phyloP scores from a whole-genome alignment of 2,888 invertebrate genomes.

The Pollenia angustigena region DNA sequence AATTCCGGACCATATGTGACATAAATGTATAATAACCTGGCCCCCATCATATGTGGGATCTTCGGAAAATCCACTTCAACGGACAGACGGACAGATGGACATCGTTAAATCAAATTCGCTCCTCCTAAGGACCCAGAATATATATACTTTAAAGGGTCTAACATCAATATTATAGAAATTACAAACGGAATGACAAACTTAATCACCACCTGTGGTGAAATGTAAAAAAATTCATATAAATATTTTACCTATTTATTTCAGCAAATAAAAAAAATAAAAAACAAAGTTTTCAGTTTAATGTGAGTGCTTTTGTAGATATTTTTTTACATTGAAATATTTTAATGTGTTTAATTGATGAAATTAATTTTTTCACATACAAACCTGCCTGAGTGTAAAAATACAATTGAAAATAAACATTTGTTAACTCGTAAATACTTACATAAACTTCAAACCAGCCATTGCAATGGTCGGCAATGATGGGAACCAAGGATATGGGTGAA shows the following conservation, averaged over 20 bases:
- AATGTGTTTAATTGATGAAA: conserved; percentile 1
- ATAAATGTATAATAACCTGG: too few relatives aligned
- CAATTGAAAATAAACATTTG: conserved; percentile 62
- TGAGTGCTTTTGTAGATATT: not conserved
- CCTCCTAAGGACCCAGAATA: too few relatives aligned
- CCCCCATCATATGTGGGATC: too few relatives aligned
- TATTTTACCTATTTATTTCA: not conserved
- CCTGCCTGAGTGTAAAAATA: conserved; percentile 7
- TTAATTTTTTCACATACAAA: conserved; percentile 9
- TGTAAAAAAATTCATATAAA: too few relatives aligned
- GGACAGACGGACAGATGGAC: too few relatives aligned
- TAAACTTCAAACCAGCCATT: not conserved
- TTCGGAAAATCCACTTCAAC: too few relatives aligned
- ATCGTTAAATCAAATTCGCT: too few relatives aligned
- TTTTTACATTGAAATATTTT: not conserved
- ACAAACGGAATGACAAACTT: too few relatives aligned
- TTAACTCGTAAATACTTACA: conserved; percentile 26
- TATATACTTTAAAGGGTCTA: too few relatives aligned
- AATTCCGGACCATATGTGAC: too few relatives aligned
- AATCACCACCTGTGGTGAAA: too few relatives aligned
- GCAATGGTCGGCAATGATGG: not conserved
- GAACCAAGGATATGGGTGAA: not conserved
- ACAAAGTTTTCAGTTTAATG: not conserved
- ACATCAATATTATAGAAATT: too few relatives aligned
- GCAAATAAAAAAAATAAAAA: not conserved